phyloP scores from a whole-genome alignment of 2,888 invertebrate genomes.

The Petrolisthes manimaculis region DNA sequence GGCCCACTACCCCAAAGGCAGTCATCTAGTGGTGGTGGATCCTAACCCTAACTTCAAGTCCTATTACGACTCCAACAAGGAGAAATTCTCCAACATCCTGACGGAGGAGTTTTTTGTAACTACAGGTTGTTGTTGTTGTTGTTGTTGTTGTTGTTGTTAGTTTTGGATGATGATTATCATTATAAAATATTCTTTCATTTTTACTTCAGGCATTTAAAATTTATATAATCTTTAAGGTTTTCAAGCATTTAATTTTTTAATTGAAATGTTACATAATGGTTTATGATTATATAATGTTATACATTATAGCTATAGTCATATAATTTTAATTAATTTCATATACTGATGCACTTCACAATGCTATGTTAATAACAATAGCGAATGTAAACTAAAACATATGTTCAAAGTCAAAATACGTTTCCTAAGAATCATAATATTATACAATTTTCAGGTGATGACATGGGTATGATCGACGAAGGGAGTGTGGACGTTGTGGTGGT shows the following conservation, averaged over 20 bases:
- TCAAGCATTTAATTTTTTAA: no score
- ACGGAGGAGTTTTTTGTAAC: slow-evolving; percentile 5
- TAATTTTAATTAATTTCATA: no score
- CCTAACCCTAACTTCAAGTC: slow-evolving; percentile 65
- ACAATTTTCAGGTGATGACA: slow-evolving; percentile 67
- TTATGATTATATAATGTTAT: no score
- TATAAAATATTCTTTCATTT: no score
- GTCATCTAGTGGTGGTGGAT: slow-evolving; percentile 66
- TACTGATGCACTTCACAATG: no score
- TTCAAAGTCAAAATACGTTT: background rate
- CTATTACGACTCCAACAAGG: slow-evolving; percentile 44
- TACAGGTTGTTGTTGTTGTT: slow-evolving; percentile 19
- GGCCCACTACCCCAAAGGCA: slow-evolving; percentile 66
- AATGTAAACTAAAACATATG: background rate
- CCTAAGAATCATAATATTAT: background rate
- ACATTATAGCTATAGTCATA: no score
- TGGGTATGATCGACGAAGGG: slow-evolving; percentile 66
- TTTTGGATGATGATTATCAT: no score
- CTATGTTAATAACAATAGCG: background rate
- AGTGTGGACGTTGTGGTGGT: slow-evolving; percentile 68
- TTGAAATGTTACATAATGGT: no score
- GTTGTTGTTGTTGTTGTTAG: no score
- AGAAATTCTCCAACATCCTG: slow-evolving; percentile 30
- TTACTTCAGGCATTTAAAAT: no score
- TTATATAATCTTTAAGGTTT: no score